Conservation (phyloP, 2,113 vertebrate species). For the Sarotherodon lohbergeri region DNA sequence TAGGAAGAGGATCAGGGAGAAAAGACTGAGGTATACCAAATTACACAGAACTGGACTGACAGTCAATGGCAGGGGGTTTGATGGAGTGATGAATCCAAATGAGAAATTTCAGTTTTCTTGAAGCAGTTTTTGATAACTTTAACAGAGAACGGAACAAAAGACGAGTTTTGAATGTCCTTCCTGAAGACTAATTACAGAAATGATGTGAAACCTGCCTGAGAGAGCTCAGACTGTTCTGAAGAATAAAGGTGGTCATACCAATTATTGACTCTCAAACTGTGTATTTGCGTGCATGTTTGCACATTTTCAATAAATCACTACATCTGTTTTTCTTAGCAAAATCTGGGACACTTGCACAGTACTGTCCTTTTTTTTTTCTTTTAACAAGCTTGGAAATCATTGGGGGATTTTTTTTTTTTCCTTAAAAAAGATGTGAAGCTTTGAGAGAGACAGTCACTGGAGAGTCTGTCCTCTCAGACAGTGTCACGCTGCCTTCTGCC, state of each 20-base stretch:
- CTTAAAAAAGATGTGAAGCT: rapidly evolving
- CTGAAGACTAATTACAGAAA: neutral
- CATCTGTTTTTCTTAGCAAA: neutral
- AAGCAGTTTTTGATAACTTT: neutral
- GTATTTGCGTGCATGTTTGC: too few relatives aligned
- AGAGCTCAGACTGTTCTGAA: neutral
- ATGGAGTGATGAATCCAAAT: rapidly evolving
- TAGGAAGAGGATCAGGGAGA: neutral
- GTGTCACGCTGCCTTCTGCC: neutral
- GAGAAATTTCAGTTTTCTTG: neutral
- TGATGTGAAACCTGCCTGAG: neutral
- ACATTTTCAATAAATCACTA: neutral
- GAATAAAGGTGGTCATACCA: neutral
- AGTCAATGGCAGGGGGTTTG: rapidly evolving
- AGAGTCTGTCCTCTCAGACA: neutral
- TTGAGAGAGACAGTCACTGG: neutral
- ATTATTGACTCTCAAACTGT: neutral
- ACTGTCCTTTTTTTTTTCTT: neutral
- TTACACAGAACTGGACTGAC: neutral
- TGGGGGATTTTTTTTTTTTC: neutral
- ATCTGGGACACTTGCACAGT: neutral
- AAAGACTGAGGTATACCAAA: rapidly evolving
- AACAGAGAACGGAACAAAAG: neutral
- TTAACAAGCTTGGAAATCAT: neutral
- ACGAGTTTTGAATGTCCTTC: neutral